Evolutionary conservation across 1,140 invertebrate genomes (phyloP), one percentile per base, ranked within the genome.

Genomic region (Homarus americanus): DNA sequence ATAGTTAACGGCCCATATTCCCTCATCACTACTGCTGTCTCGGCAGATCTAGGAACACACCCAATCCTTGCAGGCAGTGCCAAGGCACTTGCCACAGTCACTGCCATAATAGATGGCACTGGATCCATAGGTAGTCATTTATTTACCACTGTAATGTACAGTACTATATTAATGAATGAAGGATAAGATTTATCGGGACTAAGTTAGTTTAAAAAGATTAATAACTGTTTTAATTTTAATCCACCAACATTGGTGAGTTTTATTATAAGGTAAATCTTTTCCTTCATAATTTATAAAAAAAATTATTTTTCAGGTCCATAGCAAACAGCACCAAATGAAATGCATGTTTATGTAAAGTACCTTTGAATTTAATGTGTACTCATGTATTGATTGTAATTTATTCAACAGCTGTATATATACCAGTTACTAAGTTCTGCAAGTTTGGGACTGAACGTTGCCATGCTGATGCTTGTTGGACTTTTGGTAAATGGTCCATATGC

Each of bases 41-140:
- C 98, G 75, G 97, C 98, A 10, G 98, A 99, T 94, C 95, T 99
- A 1, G 98, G 98, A 92, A 97, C 97, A 1, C 98, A 99, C 95
- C 95, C 96, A 87, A 97, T 96, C 91, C 95, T 99, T 63, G 95
- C 96, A 82, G 97, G 97, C 0, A 98, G 98, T 95, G 95, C 97
- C 0, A 97, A 97, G 94, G 98, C 98, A 17, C 94, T 99, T 75
- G 98, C 98, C 1, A 99, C 98, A 1, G 98, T 99, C 0, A 98
- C 98, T 24, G 97, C 98, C 20, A 99, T 99, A 92, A 99, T 99
- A 82, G 98, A 99, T 95, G 98, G 98, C 49, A 99, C 98, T 15
- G 91, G 91, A 63, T 91, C 91, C 63, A 75, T 91, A 72, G 90
- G 90, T 91, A 40, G 73, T 9, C 5, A n/a, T 24, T n/a, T n/a